Evolutionary conservation across 2,888 invertebrate species (phyloP).

Genomic region (Pollenia amentaria): DNA sequence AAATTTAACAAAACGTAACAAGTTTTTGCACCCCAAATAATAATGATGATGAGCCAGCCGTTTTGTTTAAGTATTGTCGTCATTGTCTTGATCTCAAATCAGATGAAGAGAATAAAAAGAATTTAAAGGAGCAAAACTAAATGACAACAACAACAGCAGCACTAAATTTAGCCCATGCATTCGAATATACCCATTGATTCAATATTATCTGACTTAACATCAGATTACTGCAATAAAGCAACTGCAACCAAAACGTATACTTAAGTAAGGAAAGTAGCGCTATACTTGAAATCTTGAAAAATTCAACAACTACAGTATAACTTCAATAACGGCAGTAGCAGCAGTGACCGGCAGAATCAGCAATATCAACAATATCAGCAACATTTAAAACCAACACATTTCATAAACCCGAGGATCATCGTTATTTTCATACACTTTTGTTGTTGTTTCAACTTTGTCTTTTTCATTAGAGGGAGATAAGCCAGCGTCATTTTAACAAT

Average conservation of each 20-base stretch:
- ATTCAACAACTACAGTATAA: constrained; percentile 5
- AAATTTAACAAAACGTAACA: constrained; percentile 55
- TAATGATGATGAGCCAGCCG: constrained; percentile 60
- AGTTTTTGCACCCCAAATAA: constrained; percentile 72
- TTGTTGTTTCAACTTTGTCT: constrained; percentile 47
- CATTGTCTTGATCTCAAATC: constrained; percentile 72
- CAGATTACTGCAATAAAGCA: constrained; percentile 79
- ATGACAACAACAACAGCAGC: constrained; percentile 13
- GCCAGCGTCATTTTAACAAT: constrained; percentile 56
- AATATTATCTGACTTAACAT: constrained; percentile 79
- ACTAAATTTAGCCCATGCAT: constrained; percentile 23
- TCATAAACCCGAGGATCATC: constrained; percentile 71
- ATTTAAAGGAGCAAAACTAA: constrained; percentile 56
- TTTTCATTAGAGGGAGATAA: constrained; percentile 69
- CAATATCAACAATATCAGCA: constrained; percentile 57
- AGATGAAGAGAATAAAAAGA: constrained; percentile 62
- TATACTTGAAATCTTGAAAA: constrained; percentile 8
- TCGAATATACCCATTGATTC: constrained; percentile 52
- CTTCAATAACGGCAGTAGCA: constrained; percentile 11
- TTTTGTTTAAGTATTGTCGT: constrained; percentile 54
- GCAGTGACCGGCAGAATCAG: constrained; percentile 19
- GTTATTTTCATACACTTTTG: constrained; percentile 42
- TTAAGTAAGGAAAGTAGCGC: constrained; percentile 74
- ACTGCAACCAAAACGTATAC: constrained; percentile 53
- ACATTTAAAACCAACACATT: constrained; percentile 65